Evolutionary conservation across 2,113 vertebrate species (phyloP).

Genomic region (Probosciger aterrimus): DNA sequence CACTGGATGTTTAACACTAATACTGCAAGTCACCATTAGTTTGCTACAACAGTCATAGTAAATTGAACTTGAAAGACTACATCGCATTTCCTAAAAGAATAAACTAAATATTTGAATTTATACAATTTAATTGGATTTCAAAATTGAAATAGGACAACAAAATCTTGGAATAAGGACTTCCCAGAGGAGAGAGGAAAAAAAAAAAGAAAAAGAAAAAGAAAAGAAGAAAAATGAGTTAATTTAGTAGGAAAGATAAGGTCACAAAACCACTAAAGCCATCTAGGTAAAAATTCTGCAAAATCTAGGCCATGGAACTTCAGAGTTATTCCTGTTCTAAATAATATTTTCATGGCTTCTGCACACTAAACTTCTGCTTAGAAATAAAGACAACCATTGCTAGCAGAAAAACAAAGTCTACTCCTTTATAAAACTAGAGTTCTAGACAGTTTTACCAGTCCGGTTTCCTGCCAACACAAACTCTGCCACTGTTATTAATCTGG

Average conservation of each 20-base stretch:
- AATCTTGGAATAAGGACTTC: neutral
- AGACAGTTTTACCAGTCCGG: neutral
- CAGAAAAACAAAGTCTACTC: neutral
- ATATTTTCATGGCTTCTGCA: neutral
- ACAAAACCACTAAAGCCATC: neutral
- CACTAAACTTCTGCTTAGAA: neutral
- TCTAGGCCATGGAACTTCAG: neutral
- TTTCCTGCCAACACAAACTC: neutral
- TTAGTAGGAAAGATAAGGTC: neutral
- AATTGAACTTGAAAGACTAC: neutral
- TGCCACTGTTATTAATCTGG: neutral
- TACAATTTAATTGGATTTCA: neutral
- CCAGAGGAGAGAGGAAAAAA: fast-evolving
- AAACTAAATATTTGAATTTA: neutral
- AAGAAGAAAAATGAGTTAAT: neutral
- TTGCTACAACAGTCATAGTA: neutral
- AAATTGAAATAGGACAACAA: neutral
- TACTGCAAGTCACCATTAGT: neutral
- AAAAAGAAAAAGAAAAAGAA: no score
- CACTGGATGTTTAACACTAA: neutral
- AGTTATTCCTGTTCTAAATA: neutral
- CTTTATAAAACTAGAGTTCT: neutral
- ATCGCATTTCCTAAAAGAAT: neutral
- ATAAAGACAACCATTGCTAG: neutral
- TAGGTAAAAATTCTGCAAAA: neutral